Percentiles rank a stretch among this genome's conserved stretches.
These are phyloP conservation scores for Naja naja DNA, from an alignment of 2,113 vertebrate genomes.

Conservation along the genomic window DNA sequence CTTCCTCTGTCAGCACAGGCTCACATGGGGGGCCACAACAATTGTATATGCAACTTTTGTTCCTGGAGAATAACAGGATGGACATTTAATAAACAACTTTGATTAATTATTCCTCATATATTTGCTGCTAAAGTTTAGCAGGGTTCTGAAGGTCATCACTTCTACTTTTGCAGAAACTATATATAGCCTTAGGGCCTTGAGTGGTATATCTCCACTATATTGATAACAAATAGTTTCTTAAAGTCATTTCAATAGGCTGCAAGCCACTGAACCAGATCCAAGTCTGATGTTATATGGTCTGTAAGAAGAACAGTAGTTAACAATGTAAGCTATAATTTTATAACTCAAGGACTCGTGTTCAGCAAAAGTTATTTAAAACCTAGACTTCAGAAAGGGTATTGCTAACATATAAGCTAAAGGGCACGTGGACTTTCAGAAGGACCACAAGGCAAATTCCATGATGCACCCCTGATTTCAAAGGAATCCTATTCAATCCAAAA, in stretches of 20 bases:
- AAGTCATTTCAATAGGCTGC: not conserved
- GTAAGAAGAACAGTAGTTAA: not conserved
- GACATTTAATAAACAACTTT: not conserved
- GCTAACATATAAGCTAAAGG: not conserved
- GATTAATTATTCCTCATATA: not conserved
- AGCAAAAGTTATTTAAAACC: not conserved
- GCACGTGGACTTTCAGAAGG: not conserved
- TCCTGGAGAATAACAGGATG: not conserved
- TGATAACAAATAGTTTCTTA: not conserved
- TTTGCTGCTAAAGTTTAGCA: not conserved
- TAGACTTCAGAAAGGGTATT: not conserved
- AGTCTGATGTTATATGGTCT: not conserved
- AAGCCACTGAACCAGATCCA: not conserved
- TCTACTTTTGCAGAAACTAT: not conserved
- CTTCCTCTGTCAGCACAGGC: too few relatives aligned
- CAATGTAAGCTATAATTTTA: not conserved
- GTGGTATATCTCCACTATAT: not conserved
- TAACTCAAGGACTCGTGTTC: not conserved
- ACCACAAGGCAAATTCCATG: not conserved
- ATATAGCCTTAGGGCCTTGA: not conserved
- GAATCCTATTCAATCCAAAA: not conserved
- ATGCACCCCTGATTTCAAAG: not conserved
- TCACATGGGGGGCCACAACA: too few relatives aligned
- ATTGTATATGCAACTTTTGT: not conserved
- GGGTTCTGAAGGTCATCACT: not conserved